These are phyloP conservation scores for Muntiacus reevesi DNA, from an alignment of 2,113 vertebrate genomes.

Conservation along the genomic window DNA sequence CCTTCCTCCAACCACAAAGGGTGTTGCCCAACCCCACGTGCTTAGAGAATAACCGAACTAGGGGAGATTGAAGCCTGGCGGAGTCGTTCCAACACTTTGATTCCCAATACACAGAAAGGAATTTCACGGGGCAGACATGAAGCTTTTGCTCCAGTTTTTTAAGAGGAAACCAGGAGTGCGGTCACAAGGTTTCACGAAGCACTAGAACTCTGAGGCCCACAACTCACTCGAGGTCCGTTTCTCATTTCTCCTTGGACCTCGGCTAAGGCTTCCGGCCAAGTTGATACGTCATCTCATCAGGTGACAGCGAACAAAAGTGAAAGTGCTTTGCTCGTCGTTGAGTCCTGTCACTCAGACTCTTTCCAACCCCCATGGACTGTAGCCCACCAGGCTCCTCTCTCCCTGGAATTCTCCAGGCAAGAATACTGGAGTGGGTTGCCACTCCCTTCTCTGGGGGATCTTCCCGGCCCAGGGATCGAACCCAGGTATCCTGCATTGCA, in stretches of 20 bases:
- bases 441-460: not conserved
- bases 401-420: not conserved
- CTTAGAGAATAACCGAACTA: not conserved
- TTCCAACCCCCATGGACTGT: not conserved
- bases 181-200: accelerated
- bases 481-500: not conserved
- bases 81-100: not conserved
- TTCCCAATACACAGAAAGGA: accelerated
- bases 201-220: not conserved
- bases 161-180: not conserved
- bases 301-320: accelerated
- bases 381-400: not conserved
- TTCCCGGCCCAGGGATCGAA: not conserved
- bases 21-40: accelerated
- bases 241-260: not conserved
- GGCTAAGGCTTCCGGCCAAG: not conserved
- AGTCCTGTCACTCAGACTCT: not conserved
- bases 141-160: not conserved
- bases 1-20: not conserved
- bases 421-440: not conserved
- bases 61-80: not conserved
- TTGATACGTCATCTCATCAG: too few species aligned
- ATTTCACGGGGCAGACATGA: too few species aligned
- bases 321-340: not conserved
- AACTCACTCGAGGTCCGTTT: too few species aligned